Percentiles rank a stretch among this genome's conserved stretches.
Evolutionary conservation across 2,113 vertebrate species (phyloP).

Genomic region (Poicephalus gulielmi): DNA sequence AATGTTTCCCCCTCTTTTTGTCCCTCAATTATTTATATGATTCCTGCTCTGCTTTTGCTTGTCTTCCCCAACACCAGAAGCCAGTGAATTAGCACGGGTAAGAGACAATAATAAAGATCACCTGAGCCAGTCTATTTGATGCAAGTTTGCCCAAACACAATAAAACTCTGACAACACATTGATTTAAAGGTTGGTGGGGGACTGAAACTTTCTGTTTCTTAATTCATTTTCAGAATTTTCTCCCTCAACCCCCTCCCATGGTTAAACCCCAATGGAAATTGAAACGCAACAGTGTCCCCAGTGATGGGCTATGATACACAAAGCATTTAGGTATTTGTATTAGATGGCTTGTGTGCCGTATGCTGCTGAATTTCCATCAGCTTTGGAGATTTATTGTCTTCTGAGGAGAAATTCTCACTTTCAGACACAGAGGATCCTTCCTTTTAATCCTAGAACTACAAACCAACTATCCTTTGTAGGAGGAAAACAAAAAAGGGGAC

Average conservation of each 20-base stretch:
- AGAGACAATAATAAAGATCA: neutral
- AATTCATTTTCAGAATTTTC: neutral
- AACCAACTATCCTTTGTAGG: neutral
- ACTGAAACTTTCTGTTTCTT: neutral
- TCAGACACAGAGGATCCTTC: neutral
- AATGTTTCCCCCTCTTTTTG: neutral
- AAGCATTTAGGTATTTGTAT: neutral
- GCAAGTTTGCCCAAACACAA: neutral
- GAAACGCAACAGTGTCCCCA: neutral
- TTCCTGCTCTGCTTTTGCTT: neutral
- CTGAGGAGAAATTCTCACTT: neutral
- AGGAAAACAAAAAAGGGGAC: neutral
- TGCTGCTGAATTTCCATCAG: neutral
- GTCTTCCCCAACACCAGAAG: neutral
- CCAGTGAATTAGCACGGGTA: neutral
- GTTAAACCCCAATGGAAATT: neutral
- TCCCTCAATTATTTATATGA: neutral
- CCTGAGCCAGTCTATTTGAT: neutral
- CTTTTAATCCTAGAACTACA: neutral
- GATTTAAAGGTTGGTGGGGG: neutral
- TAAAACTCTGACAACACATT: neutral
- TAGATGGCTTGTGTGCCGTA: neutral
- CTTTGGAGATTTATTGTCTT: neutral
- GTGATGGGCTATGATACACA: neutral
- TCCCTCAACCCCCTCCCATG: neutral